Conservation (phyloP, 92 coral and sea anemone genomes). For the Bergia sp. region DNA sequence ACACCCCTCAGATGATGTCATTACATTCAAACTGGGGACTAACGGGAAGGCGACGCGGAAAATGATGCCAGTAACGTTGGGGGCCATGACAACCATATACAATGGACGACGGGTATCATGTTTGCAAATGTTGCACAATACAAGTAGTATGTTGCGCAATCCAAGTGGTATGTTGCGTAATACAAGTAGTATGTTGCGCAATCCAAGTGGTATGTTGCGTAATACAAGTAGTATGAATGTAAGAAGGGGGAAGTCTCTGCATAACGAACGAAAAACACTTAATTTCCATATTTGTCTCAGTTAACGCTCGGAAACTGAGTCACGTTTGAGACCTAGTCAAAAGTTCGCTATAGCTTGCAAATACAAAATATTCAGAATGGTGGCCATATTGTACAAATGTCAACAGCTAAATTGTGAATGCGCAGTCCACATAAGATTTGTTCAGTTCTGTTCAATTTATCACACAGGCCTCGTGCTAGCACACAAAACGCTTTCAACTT, state of each 20-base stretch:
- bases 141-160: background rate
- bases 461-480: background rate
- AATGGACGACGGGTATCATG: background rate
- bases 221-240: background rate
- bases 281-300: background rate
- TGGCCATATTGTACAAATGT: background rate
- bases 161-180: background rate
- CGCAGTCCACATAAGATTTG: background rate
- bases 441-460: background rate
- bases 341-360: background rate
- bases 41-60: background rate
- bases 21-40: background rate
- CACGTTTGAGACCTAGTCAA: background rate
- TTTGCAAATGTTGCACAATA: background rate
- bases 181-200: background rate
- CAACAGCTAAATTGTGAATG: background rate
- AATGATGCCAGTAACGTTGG: background rate
- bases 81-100: background rate
- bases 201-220: background rate
- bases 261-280: background rate
- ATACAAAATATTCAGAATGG: background rate
- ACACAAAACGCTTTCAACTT: slow-evolving; percentile 3
- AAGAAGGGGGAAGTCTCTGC: background rate
- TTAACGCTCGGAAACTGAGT: background rate
- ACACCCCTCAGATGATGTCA: background rate